phyloP scores from a whole-genome alignment of 1,140 invertebrate genomes.

The Lepidurus arcticus region DNA sequence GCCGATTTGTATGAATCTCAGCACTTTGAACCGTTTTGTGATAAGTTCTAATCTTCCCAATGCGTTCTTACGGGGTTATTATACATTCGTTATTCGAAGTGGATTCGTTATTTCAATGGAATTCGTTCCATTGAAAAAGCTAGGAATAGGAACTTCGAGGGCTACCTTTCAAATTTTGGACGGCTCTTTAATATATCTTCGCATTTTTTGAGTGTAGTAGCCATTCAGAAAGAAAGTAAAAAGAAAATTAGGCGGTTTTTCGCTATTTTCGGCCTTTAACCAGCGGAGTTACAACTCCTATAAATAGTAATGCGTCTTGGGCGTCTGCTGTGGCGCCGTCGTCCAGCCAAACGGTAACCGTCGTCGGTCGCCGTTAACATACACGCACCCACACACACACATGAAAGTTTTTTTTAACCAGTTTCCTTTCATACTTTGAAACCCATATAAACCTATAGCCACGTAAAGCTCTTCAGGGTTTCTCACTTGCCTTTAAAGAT shows the following conservation, averaged over 20 bases:
- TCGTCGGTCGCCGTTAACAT: background rate
- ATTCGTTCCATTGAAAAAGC: no score
- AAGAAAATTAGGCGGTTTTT: background rate
- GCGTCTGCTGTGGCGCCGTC: constrained; percentile 2
- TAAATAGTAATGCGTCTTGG: constrained; percentile 15
- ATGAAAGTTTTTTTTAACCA: background rate
- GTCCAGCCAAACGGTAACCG: background rate
- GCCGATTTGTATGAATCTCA: no score
- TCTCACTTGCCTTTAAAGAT: background rate
- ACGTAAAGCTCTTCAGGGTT: background rate
- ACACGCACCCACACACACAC: background rate
- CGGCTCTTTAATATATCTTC: background rate
- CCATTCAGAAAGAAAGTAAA: background rate
- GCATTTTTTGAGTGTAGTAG: background rate
- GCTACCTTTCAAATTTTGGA: no score
- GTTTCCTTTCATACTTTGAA: background rate
- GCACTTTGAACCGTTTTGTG: no score
- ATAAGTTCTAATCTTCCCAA: no score
- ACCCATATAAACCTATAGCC: background rate
- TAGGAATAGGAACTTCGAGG: no score
- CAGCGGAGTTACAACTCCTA: background rate
- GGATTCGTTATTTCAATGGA: no score
- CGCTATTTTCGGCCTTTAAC: background rate
- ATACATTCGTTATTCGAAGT: no score
- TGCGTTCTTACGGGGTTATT: no score